Evolutionary conservation across 2,888 invertebrate species (phyloP).

Genomic region (Hypolimnas misippus): DNA sequence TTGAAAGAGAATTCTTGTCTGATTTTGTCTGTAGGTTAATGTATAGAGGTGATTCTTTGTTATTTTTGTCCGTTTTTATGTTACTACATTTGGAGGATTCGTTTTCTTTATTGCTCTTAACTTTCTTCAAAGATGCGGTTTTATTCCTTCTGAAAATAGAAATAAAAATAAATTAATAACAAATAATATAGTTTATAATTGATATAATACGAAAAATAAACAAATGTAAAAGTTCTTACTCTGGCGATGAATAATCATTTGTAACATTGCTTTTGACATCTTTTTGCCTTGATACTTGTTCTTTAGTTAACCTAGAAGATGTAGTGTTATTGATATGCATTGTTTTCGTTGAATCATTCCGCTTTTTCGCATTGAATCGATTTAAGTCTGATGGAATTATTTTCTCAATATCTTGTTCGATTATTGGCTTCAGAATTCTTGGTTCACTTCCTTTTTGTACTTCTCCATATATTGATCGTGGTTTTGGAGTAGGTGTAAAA

Average conservation of each 20-base stretch:
- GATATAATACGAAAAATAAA: background rate
- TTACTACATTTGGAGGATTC: constrained; percentile 10
- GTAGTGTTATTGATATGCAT: background rate
- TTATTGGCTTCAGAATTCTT: constrained; percentile 60
- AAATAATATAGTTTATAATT: background rate
- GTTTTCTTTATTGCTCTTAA: constrained; percentile 35
- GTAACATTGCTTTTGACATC: constrained; percentile 6
- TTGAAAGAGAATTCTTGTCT: constrained; percentile 14
- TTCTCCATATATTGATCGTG: constrained; percentile 61
- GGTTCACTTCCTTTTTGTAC: constrained; percentile 53
- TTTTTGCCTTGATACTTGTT: constrained; percentile 14
- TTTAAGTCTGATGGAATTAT: constrained; percentile 48
- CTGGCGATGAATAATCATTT: constrained; percentile 8
- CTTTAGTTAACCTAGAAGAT: constrained; percentile 16
- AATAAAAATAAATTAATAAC: background rate
- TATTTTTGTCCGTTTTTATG: constrained; percentile 16
- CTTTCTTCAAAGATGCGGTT: constrained; percentile 22
- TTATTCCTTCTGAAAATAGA: constrained; percentile 22
- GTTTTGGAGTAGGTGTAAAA: constrained; percentile 65
- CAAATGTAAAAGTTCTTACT: constrained; percentile 10
- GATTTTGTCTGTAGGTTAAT: constrained; percentile 26
- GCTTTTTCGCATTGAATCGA: constrained; percentile 57
- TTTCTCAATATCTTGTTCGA: constrained; percentile 58
- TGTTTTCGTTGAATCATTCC: constrained; percentile 17
- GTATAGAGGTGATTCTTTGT: constrained; percentile 29